Conservation (phyloP, 2,888 invertebrate genomes). For the Microctonus brassicae region DNA sequence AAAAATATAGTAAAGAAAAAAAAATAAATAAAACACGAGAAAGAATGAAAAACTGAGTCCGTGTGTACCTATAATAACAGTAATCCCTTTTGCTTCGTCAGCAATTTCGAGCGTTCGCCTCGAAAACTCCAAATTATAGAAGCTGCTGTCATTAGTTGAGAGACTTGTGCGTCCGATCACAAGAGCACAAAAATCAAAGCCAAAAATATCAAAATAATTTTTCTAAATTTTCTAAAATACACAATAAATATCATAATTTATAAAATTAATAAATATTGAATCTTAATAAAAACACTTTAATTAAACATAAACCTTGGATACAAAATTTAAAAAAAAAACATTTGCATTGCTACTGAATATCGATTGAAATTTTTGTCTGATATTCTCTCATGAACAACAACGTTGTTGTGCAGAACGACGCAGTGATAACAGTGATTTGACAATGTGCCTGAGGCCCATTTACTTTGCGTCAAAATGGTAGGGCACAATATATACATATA, state of each 20-base stretch:
- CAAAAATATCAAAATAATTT: neutral
- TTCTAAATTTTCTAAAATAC: neutral
- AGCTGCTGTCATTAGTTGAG: conserved; percentile 68
- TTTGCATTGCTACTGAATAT: neutral
- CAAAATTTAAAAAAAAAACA: too few species aligned
- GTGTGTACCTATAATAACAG: conserved; percentile 66
- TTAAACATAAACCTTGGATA: too few species aligned
- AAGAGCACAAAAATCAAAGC: neutral
- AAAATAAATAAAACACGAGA: conserved; percentile 34
- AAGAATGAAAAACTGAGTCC: conserved; percentile 49
- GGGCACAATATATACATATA: conserved; percentile 12
- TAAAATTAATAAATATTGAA: too few species aligned
- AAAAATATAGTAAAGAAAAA: conserved; percentile 15
- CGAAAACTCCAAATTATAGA: conserved; percentile 69
- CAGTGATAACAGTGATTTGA: conserved; percentile 49
- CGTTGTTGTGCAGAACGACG: conserved; percentile 28
- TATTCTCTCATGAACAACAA: neutral
- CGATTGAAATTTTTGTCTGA: neutral
- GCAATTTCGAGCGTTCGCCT: conserved; percentile 67
- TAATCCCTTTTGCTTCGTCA: conserved; percentile 65
- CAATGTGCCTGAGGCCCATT: conserved; percentile 42
- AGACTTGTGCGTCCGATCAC: conserved; percentile 33
- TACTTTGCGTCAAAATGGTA: conserved; percentile 44
- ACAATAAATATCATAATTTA: too few species aligned
- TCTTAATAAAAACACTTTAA: too few species aligned